phyloP scores from a whole-genome alignment of 1,140 invertebrate genomes.

The Cherax destructor region DNA sequence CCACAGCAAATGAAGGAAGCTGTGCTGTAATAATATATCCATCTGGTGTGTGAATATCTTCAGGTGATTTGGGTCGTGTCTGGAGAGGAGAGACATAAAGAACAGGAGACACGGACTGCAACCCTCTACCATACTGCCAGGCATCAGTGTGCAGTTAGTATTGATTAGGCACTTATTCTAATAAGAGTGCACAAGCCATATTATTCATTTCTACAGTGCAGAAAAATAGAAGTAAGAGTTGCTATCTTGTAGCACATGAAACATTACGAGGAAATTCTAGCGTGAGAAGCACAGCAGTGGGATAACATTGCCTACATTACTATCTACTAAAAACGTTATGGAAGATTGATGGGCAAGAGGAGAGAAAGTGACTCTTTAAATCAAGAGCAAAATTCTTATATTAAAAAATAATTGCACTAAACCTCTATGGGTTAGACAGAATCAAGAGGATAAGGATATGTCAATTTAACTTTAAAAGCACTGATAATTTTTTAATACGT shows the following conservation, averaged over 20 bases:
- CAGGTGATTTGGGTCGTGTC: background rate
- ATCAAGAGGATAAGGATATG: no score
- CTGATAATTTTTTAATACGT: no score
- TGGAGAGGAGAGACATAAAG: slow-evolving; percentile 21
- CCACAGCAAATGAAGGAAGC: background rate
- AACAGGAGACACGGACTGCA: background rate
- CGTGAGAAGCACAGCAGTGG: background rate
- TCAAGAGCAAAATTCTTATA: no score
- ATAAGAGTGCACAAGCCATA: background rate
- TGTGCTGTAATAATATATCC: slow-evolving; percentile 44
- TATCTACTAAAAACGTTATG: no score
- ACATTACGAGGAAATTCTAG: background rate
- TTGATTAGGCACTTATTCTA: background rate
- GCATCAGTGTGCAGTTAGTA: background rate
- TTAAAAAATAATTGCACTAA: no score
- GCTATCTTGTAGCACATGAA: background rate
- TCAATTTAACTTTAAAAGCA: no score
- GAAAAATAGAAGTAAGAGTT: background rate
- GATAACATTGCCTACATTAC: background rate
- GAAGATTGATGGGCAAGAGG: no score
- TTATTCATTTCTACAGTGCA: background rate
- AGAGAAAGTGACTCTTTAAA: no score
- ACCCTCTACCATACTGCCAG: background rate
- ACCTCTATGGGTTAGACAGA: no score
- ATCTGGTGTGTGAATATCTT: slow-evolving; percentile 35